Base-by-base conservation (phyloP, 2,797 vertebrate genomes). In the Otus scops region DNA sequence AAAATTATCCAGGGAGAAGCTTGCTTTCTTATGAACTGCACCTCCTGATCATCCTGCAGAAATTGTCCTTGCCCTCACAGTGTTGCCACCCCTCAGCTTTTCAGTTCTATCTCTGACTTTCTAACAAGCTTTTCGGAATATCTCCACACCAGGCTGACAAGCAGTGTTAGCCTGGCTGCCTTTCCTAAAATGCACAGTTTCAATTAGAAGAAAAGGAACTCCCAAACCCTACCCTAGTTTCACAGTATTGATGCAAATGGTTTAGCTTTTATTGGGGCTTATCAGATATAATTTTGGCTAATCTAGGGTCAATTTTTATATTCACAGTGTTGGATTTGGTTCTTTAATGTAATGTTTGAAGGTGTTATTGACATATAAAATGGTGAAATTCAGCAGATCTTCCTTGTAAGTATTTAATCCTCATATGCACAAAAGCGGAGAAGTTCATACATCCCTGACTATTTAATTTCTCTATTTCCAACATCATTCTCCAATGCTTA, bases 11-110 rank as follows among this genome's bases (percentile, higher is more conserved):
- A 3, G 77, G 60, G 47, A 94, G 70, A 87, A 87, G 84, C 90
- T 67, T 96, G 70, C 77, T 90, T 20, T 86, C 77, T 96, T 89
- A 73, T 0, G 18, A 95, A 96, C 92, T 13, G n/a, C 36, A 79
- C 19, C 81, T 87, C 79, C 69, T 47, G 76, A 65, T 90, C 38
- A 6, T 13, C 38, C 88, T 81, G 54, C 34, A 82, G 84, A 92
- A 92, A 79, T 26, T 0, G 0, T 61, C 70, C 60, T 71, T 24
- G 11, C 30, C 51, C 45, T 65, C 10, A 0, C 34, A 4, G 6
- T 30, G 67, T 78, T 92, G 63, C 86, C 51, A 38, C 27, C 38
- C 41, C 17, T 53, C 70, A 48, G 67, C 50, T 95, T 85, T 85
- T 71, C 83, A 45, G 54, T 73, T 69, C 77, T 50, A 24, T 30